Base-by-base conservation (phyloP, 2,888 invertebrate species). In the Iphiclides podalirius region DNA sequence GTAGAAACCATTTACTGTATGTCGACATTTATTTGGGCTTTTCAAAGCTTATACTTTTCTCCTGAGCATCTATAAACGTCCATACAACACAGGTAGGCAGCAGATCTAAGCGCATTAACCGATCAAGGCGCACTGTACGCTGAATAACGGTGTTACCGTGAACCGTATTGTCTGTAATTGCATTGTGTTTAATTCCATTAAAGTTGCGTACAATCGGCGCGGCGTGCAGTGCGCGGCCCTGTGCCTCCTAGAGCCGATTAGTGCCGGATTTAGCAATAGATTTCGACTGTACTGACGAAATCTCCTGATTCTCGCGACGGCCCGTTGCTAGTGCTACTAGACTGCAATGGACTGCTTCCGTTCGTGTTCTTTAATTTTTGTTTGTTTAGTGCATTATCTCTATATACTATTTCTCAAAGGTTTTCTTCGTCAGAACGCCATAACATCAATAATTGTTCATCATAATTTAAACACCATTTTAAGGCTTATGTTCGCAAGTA, bases 121-220 rank as follows among this genome's bases (percentile, higher is more conserved):
- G 54, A 53, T 59, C 46, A 42, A 40, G 53, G 42, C 53, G 52
- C 34, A 36, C 45, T 58, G 52, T 52, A 52, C 50, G 53, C 56
- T 58, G 59, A 54, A 61, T 65, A 67, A 66, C 58, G 58, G 55
- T 60, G 57, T 64, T 67, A 64, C 58, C 58, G 52, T 52, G 52
- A 60, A 64, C 64, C 58, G 63, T 64, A 67, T 69, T 75, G 71
- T 75, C 67, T 71, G 64, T 80, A 77, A 81, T 80, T 75, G 73
- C 64, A 72, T 79, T 72, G 74, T 70, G 70, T 70, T 73, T 74
- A 72, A 79, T 83, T 67, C 72, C 64, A 74, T 83, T 79, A 74
- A 66, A 63, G 69, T 64, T 64, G 65, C 64, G 65, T 58, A 59
- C 66, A 66, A 67, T 67, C 63, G 68, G 57, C 56, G 50, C n/a